These are phyloP conservation scores for Ophiothrix spiculata DNA, from an alignment of 35 echinoderm and acorn worm genomes.

Conservation along the genomic window DNA sequence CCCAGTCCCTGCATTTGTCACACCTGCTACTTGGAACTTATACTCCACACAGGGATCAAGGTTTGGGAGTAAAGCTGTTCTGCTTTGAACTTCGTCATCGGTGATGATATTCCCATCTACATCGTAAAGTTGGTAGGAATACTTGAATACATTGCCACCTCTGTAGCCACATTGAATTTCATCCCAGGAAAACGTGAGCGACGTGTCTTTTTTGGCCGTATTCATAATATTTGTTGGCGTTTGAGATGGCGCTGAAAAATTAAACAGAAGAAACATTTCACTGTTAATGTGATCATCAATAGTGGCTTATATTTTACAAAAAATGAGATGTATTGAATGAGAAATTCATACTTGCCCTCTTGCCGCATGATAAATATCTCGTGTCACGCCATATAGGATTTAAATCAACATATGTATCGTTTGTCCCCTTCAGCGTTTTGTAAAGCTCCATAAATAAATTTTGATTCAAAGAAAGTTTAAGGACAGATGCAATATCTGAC, in stretches of 20 bases:
- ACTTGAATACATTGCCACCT: neutral
- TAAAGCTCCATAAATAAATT: no score
- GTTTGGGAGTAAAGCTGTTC: neutral
- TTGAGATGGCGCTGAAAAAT: neutral
- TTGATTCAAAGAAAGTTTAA: no score
- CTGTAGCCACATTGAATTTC: neutral
- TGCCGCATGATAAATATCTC: no score
- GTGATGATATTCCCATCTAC: neutral
- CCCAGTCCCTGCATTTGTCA: neutral
- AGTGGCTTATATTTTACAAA: no score
- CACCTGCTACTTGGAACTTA: neutral
- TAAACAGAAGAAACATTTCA: no score
- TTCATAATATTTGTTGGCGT: neutral
- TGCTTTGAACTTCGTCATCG: neutral
- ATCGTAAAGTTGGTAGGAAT: neutral
- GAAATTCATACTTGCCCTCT: no score
- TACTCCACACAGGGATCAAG: neutral
- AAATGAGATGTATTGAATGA: no score
- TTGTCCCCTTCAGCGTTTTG: no score
- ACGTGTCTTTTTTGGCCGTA: neutral
- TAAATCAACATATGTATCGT: no score
- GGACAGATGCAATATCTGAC: no score
- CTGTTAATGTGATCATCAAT: no score
- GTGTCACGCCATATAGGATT: no score
- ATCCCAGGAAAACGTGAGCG: neutral